phyloP scores from a whole-genome alignment of 2,888 invertebrate genomes.

The Amblyjoppa fuscipennis region DNA sequence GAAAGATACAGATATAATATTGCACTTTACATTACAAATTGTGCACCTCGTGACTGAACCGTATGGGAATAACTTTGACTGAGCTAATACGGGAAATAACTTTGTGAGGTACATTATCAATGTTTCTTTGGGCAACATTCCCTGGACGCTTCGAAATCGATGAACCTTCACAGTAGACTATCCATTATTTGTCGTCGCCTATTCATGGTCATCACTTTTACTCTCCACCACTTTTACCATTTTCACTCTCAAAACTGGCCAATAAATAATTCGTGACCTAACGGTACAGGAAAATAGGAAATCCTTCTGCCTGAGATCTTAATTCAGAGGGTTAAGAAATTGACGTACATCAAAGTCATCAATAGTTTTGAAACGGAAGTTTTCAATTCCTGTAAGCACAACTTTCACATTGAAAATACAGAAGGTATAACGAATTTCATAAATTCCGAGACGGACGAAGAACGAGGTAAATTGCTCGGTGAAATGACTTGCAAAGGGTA shows the following conservation, averaged over 20 bases:
- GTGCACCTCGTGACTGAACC: no score
- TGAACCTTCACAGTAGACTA: no score
- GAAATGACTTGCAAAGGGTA: slow-evolving; percentile 10
- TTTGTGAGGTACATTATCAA: neutral
- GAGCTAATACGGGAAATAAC: neutral
- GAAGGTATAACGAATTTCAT: neutral
- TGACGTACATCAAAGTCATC: neutral
- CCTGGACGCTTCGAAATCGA: no score
- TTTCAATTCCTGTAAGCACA: neutral
- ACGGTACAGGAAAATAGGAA: neutral
- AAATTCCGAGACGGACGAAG: slow-evolving; percentile 1
- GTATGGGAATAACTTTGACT: neutral
- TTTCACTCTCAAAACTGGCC: neutral
- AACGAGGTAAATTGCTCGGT: slow-evolving; percentile 10
- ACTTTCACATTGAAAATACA: neutral
- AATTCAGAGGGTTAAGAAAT: neutral
- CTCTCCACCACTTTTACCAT: no score
- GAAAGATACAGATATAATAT: neutral
- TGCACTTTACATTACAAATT: neutral
- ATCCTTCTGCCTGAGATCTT: neutral
- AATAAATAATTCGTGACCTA: neutral
- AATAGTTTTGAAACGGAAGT: neutral
- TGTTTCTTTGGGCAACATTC: no score
- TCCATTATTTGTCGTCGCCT: no score
- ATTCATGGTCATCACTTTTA: no score